Evolutionary conservation across 2,888 invertebrate species (phyloP).

Genomic region (Strigamia crassipes): DNA sequence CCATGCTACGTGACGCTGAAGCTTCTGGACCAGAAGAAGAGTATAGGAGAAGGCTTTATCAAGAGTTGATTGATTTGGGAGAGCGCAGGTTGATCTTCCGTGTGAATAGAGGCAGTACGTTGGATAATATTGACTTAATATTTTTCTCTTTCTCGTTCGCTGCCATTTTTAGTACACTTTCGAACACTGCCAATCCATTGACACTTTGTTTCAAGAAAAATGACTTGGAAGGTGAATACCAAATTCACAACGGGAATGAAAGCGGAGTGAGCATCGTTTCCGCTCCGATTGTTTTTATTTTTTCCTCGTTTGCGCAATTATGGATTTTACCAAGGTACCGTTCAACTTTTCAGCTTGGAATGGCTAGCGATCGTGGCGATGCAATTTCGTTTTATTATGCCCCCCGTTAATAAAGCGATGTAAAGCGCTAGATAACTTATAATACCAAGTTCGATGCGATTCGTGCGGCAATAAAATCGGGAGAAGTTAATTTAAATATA

Average conservation of each 20-base stretch:
- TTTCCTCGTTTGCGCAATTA: conserved; percentile 61
- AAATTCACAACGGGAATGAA: conserved; percentile 57
- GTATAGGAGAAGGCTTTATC: conserved; percentile 76
- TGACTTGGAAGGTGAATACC: conserved; percentile 70
- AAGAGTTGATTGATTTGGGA: conserved; percentile 83
- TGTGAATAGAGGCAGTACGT: conserved; percentile 55
- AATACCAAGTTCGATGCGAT: not conserved
- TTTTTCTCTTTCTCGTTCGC: not conserved
- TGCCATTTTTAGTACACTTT: conserved; percentile 64
- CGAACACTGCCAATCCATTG: conserved; percentile 70
- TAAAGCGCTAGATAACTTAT: not conserved
- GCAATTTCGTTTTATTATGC: not conserved
- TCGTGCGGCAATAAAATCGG: not conserved
- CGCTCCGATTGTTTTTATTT: conserved; percentile 55
- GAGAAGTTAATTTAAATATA: not conserved
- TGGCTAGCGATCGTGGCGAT: not conserved
- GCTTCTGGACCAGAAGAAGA: conserved; percentile 65
- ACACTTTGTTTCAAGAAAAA: conserved; percentile 70
- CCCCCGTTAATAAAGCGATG: not conserved
- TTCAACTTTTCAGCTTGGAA: not conserved
- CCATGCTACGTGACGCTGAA: conserved; percentile 53
- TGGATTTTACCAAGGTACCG: conserved; percentile 65
- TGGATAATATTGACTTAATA: conserved; percentile 21
- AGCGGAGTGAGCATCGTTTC: conserved; percentile 56
- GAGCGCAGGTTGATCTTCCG: conserved; percentile 70